Base-by-base conservation (phyloP, 2,888 invertebrate species). In the Dioctria rufipes region DNA sequence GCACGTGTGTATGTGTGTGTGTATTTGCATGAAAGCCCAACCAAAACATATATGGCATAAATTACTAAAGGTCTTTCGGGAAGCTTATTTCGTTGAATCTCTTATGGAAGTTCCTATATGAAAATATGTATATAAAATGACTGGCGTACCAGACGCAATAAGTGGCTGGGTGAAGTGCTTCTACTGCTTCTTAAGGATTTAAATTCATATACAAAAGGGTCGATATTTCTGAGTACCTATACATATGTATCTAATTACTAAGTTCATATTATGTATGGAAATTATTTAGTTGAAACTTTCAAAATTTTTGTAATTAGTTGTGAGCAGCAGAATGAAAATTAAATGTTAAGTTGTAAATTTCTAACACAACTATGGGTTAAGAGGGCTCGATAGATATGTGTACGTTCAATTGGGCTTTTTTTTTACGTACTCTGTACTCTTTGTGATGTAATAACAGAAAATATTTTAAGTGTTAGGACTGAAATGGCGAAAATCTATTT, bases 121-220 rank as follows among this genome's bases (percentile, higher is more conserved):
- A 25, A 25, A 25, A 25, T 25, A 25, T 25, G 40, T 11, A 37
- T 63, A n/a, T 40, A 60, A 25, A 54, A 39, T 54, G 58, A 43
- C 67, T 69, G 40, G 42, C 67, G 58, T 46, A 43, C 79, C 79
- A 79, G 79, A 79, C 79, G 67, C 43, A 54, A 60, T 79, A 79
- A 79, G 79, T 79, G 67, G 79, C 79, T 60, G 67, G 79, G 46
- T 79, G 69, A 79, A 79, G 67, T 77, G 49, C 58, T 60, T 43
- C 60, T 79, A 69, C 43, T 37, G n/a, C 43, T 60, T 67, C 78
- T 79, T n/a, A 25, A 66, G 66, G 43, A 79, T 79, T 69, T 67
- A 3, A 60, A 43, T 5, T 73, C 4, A n/a, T n/a, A 69, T 79
- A 69, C 25, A 25, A 25, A 79, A 60, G 67, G 69, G 79, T 67